Conservation (phyloP, 2,113 vertebrate genomes). For the Crotalus viridis region DNA sequence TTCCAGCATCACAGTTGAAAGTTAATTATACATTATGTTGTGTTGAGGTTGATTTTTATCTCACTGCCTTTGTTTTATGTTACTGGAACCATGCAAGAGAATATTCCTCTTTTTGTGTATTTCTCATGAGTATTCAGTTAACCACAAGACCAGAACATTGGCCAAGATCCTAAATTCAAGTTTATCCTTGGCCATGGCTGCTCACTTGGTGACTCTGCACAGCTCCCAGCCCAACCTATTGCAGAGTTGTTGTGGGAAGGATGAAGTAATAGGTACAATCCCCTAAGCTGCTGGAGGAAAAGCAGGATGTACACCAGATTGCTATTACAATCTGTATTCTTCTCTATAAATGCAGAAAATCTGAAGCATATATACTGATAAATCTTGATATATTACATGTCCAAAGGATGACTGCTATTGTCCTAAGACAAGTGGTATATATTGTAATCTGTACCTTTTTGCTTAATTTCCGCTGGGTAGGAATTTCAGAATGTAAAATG, state of each 20-base stretch:
- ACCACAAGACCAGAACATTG: neutral
- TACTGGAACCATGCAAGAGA: neutral
- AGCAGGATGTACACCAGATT: neutral
- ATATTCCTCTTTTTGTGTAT: neutral
- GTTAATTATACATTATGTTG: neutral
- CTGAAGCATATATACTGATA: neutral
- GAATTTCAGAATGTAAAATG: slow-evolving; percentile 1
- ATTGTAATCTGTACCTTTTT: neutral
- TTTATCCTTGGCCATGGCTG: neutral
- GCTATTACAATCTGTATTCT: neutral
- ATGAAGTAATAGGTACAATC: neutral
- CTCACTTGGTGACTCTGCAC: neutral
- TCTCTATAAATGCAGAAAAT: neutral
- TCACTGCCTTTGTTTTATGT: neutral
- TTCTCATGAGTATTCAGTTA: neutral
- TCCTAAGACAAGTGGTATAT: neutral
- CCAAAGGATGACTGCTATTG: neutral
- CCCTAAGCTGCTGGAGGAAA: neutral
- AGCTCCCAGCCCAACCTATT: neutral
- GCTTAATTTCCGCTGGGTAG: slow-evolving; percentile 12
- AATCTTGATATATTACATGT: neutral
- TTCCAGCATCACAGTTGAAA: neutral
- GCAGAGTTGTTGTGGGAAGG: neutral
- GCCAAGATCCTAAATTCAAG: neutral
- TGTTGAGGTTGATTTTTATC: neutral